Base-by-base conservation (phyloP, 2,888 invertebrate species). In the Hirtodrosophila trivittata region DNA sequence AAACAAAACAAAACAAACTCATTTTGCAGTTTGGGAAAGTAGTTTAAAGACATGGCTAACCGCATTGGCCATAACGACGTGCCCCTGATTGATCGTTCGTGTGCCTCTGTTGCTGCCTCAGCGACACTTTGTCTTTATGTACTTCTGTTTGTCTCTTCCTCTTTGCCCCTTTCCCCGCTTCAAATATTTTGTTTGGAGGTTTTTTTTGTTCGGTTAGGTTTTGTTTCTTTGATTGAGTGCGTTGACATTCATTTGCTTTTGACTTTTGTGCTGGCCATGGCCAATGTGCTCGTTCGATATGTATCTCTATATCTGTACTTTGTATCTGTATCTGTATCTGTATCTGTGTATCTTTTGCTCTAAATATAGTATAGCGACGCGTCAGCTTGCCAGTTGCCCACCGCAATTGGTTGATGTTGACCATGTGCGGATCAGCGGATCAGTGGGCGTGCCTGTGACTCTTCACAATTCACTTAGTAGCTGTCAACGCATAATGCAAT, bases 311-410 rank as follows among this genome's bases (percentile, higher is more conserved):
- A 45, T 39, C 8, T 35, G 13, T 50, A 46, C 6, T 33, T 14
- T 32, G 49, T 74, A 69, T 66, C 63, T 63, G 25, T 64, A 45
- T 54, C 47, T 64, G 45, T 67, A 50, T 56, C 25, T 49, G 13
- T 33, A 13, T 58, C 13, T 39, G 14, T 66, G 47, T 43, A 51
- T 64, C 42, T 55, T 57, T 42, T 45, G 54, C 54, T 85, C 73
- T 86, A 78, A 73, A 86, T 85, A 85, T 85, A 80, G 72, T 85
- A 85, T 85, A 80, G 72, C 58, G 35, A 32, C 21, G 13, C 32
- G 43, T 39, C 57, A 39, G 32, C 35, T n/a, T 16, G 43, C 47
- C 57, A 70, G 62, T 81, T 77, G 82, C 52, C 58, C 64, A 81
- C 55, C 60, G 18, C 58, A 41, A 46, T 43, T 38, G 51, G 41